phyloP scores from a whole-genome alignment of 2,888 invertebrate species.

The Drosophila mulleri region DNA sequence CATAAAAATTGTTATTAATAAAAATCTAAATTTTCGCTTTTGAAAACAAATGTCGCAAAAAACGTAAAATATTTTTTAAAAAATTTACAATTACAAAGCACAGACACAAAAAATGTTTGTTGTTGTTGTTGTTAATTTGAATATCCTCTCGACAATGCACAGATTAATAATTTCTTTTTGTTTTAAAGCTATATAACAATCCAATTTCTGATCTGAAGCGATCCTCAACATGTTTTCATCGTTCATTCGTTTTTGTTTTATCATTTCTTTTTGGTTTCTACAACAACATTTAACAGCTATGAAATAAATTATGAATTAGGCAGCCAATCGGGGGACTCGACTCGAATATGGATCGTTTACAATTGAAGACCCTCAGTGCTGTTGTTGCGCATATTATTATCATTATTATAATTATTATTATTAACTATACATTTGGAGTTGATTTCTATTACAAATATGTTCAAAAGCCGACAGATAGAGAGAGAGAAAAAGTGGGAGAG shows the following conservation, averaged over 20 bases:
- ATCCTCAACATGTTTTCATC: conserved; percentile 14
- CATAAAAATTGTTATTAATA: conserved; percentile 36
- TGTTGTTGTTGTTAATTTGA: conserved; percentile 42
- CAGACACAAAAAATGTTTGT: conserved; percentile 48
- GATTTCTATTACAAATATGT: conserved; percentile 41
- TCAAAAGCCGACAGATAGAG: conserved; percentile 16
- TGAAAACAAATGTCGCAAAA: conserved; percentile 53
- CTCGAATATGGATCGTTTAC: conserved; percentile 13
- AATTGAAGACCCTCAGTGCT: conserved; percentile 49
- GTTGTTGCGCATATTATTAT: conserved; percentile 35
- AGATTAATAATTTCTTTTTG: conserved; percentile 23
- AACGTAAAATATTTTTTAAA: conserved; percentile 46
- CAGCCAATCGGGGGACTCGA: conserved; percentile 40
- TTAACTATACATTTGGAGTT: conserved; percentile 49
- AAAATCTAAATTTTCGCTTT: conserved; percentile 19
- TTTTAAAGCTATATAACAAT: conserved; percentile 75
- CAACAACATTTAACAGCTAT: conserved; percentile 53
- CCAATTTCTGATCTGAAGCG: conserved; percentile 42
- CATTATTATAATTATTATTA: conserved; percentile 17
- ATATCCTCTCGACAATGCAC: conserved; percentile 54
- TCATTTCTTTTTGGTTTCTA: conserved; percentile 19
- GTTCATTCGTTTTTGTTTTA: neutral
- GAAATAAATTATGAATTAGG: conserved; percentile 41
- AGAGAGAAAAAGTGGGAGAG: neutral
- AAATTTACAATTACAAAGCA: conserved; percentile 72